phyloP scores from a whole-genome alignment of 2,888 invertebrate genomes.

The Metallyticus violacea region DNA sequence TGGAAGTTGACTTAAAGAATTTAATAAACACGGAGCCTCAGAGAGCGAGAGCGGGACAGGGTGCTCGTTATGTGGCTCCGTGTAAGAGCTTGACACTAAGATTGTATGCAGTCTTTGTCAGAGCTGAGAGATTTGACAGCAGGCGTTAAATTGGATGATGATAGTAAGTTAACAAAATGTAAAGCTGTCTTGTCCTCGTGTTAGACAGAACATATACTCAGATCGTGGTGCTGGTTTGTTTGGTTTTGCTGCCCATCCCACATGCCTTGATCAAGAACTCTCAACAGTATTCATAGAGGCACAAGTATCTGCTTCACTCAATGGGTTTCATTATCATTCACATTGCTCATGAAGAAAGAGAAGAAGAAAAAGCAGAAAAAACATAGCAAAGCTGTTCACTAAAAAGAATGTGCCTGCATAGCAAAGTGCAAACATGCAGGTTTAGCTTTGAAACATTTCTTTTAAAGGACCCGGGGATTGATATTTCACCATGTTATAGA shows the following conservation, averaged over 20 bases:
- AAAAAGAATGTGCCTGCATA: no score
- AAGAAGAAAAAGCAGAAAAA: neutral
- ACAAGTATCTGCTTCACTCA: no score
- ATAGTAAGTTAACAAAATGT: neutral
- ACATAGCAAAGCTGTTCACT: no score
- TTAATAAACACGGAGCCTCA: neutral
- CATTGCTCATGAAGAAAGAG: neutral
- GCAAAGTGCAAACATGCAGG: no score
- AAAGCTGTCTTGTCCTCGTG: neutral
- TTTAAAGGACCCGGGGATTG: no score
- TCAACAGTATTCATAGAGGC: neutral
- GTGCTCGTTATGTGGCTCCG: neutral
- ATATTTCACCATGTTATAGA: no score
- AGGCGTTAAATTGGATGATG: neutral
- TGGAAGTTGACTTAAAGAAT: no score
- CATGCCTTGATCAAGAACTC: neutral
- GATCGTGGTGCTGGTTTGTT: neutral
- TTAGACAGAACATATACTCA: neutral
- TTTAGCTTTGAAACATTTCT: no score
- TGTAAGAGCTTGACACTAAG: neutral
- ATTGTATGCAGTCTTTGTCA: neutral
- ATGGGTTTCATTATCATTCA: neutral
- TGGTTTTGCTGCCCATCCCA: neutral
- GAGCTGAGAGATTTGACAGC: neutral
- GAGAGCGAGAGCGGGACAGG: neutral